Percentiles rank a stretch among this genome's conserved stretches.
phyloP scores from a whole-genome alignment of 2,113 vertebrate genomes.

The Hippocampus barbouri region DNA sequence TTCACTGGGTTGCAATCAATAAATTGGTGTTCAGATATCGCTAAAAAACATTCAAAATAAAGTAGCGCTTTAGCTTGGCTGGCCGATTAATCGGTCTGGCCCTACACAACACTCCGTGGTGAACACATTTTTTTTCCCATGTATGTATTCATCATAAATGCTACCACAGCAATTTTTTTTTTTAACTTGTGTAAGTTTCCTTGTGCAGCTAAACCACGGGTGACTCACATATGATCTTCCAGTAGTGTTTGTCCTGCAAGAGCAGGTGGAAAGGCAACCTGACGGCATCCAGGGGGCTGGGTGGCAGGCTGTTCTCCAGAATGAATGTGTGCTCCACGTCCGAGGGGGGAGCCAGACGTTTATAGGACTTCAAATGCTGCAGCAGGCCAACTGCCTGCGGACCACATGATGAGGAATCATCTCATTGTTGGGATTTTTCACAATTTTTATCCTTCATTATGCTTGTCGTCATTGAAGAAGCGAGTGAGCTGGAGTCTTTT shows the following conservation, averaged over 20 bases:
- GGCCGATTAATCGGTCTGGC: too few species aligned
- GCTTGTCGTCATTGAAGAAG: neutral
- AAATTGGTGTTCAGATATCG: too few species aligned
- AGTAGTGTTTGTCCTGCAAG: conserved; percentile 81
- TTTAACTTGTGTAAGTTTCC: too few species aligned
- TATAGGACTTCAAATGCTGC: conserved; percentile 88
- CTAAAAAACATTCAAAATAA: too few species aligned
- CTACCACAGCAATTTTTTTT: too few species aligned
- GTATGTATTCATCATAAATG: too few species aligned
- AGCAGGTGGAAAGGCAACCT: conserved; percentile 92
- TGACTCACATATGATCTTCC: conserved; percentile 88
- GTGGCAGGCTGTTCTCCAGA: conserved; percentile 75
- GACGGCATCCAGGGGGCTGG: conserved; percentile 73
- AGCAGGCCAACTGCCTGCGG: conserved; percentile 84
- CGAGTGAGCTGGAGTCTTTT: too few species aligned
- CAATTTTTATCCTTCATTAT: neutral
- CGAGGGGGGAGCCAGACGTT: conserved; percentile 77
- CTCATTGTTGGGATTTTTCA: neutral
- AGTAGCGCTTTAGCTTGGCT: too few species aligned
- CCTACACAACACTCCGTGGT: too few species aligned
- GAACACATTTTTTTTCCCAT: too few species aligned
- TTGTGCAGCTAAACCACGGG: neutral
- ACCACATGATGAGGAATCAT: conserved; percentile 1
- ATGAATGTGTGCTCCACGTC: conserved; percentile 84
- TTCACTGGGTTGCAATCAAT: too few species aligned